A percentile compares a stretch with the other conserved stretches of the same genome.
phyloP scores from a whole-genome alignment of 2,113 vertebrate genomes.

The Apteryx mantelli region DNA sequence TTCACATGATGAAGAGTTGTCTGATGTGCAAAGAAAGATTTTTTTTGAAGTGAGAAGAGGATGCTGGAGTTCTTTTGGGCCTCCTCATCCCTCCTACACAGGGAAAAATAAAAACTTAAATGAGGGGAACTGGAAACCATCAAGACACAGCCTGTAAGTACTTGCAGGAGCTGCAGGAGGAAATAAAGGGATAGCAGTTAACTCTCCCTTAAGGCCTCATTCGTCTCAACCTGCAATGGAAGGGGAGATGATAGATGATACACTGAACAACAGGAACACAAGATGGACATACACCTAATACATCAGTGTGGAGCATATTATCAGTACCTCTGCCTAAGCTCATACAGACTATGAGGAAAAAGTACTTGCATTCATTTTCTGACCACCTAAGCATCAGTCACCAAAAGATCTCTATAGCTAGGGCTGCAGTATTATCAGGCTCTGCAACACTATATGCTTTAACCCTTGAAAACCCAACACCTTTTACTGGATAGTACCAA shows the following conservation, averaged over 20 bases:
- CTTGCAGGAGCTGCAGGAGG: background rate
- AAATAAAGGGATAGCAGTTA: background rate
- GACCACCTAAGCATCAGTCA: background rate
- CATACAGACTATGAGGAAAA: background rate
- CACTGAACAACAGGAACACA: background rate
- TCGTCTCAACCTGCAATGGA: background rate
- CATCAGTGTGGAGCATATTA: background rate
- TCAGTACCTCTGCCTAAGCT: background rate
- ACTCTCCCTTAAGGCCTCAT: background rate
- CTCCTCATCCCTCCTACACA: background rate
- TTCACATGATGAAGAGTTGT: accelerated
- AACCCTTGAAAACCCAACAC: background rate
- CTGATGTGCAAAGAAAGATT: background rate
- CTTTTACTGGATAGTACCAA: background rate
- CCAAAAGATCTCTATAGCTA: background rate
- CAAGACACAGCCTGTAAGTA: background rate
- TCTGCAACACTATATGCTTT: background rate
- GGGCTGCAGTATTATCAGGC: background rate
- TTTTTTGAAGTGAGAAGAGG: background rate
- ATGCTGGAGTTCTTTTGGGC: background rate
- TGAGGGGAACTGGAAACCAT: background rate
- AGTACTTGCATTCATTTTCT: background rate
- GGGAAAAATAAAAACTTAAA: background rate
- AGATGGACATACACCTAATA: accelerated
- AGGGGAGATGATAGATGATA: background rate